Percentiles rank a stretch among this genome's conserved stretches.
Conservation (phyloP, 2,888 invertebrate genomes). For the Andrena dorsata region DNA sequence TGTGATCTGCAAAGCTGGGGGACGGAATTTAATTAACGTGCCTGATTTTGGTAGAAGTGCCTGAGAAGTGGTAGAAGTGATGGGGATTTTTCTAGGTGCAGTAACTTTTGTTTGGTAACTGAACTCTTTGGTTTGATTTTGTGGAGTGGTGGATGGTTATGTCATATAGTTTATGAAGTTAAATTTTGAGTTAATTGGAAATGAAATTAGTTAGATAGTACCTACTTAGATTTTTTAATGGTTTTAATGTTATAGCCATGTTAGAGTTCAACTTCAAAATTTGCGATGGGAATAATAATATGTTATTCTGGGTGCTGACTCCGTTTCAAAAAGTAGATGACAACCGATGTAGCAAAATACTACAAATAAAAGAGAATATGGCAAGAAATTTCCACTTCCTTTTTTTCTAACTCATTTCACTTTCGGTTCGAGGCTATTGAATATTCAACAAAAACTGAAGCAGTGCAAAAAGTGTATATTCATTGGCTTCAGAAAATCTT, state of each 20-base stretch:
- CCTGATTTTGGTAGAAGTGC: not conserved
- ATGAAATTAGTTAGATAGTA: not conserved
- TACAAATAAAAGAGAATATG: not conserved
- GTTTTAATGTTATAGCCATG: too few species aligned
- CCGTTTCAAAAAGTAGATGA: too few species aligned
- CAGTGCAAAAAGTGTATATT: not conserved
- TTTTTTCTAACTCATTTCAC: not conserved
- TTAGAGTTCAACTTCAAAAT: too few species aligned
- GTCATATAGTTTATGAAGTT: too few species aligned
- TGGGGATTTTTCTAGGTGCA: not conserved
- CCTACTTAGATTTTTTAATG: too few species aligned
- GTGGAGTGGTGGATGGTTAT: too few species aligned
- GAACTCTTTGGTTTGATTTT: not conserved
- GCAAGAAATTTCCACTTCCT: not conserved
- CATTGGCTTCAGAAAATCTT: not conserved
- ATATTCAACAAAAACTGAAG: too few species aligned
- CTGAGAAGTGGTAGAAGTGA: too few species aligned
- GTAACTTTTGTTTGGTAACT: constrained; percentile 2
- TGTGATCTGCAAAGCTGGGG: not conserved
- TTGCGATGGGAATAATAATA: too few species aligned
- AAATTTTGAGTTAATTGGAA: not conserved
- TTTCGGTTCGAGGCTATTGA: too few species aligned
- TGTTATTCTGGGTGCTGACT: too few species aligned
- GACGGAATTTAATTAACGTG: not conserved
- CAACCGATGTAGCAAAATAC: not conserved